phyloP scores from a whole-genome alignment of 2,113 vertebrate species.

The Thermophis baileyi region DNA sequence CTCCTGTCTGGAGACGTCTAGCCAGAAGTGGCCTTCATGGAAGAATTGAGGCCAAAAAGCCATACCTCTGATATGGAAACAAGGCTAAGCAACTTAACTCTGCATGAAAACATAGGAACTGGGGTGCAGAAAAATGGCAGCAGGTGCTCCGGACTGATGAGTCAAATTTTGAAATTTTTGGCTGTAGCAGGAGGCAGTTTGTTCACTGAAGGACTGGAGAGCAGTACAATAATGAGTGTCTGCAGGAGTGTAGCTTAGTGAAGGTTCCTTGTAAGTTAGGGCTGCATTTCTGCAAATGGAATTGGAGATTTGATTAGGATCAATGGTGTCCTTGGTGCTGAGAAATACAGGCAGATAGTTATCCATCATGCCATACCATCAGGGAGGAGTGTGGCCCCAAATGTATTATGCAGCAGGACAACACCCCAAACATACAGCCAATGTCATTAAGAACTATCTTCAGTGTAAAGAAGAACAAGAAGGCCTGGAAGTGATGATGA shows the following conservation, averaged over 20 bases:
- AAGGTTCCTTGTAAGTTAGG: no score
- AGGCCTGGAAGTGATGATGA: no score
- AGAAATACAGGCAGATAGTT: no score
- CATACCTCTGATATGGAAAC: neutral
- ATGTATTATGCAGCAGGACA: no score
- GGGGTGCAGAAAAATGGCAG: neutral
- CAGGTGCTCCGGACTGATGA: neutral
- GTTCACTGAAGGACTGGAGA: neutral
- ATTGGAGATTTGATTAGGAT: no score
- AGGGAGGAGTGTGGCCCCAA: no score
- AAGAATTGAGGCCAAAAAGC: neutral
- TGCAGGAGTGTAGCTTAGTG: neutral
- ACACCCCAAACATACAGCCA: no score
- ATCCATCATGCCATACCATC: no score
- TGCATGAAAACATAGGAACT: neutral
- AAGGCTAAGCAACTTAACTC: neutral
- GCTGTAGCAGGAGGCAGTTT: neutral
- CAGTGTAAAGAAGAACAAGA: no score
- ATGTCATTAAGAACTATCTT: no score
- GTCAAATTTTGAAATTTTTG: neutral
- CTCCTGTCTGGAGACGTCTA: neutral
- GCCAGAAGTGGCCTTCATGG: neutral
- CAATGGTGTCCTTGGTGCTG: no score
- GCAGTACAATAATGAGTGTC: neutral
- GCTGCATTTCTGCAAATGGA: no score